Base-by-base conservation (phyloP, 2,113 vertebrate genomes). In the Megaceryle maxima region DNA sequence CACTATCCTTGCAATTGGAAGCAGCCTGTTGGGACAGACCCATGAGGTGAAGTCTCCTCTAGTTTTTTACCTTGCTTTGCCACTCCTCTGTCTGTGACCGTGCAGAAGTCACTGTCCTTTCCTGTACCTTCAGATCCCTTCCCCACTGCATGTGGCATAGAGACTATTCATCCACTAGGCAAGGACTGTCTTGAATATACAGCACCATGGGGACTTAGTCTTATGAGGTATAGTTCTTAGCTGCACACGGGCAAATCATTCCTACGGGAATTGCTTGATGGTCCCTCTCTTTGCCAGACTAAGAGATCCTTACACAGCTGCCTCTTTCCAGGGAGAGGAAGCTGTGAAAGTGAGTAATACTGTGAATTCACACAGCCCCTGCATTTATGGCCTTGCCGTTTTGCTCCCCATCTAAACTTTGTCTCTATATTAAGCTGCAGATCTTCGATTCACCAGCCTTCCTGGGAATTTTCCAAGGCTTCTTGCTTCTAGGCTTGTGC, bases 391-490 rank as follows among this genome's bases (percentile, higher is more conserved):
- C n/a, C 81, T 43, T 39, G 56, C 41, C 87, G 50, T 0, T 92
- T 74, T 83, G 55, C 63, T 86, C 21, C 29, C 66, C 24, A 8
- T 56, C 64, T 79, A 22, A 37, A 62, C 35, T 10, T 35, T 67
- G 31, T 46, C 90, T 72, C 66, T 78, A 6, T 72, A 86, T 86
- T 70, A 85, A 88, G 86, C 59, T 46, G 72, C 55, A 50, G 41
- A 41, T 39, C 55, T 75, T 72, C 59, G 74, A 93, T 48, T 75
- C 80, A 55, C 17, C 46, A 78, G 59, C 51, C n/a, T 67, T 81
- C 41, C 83, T 81, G 73, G 76, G 60, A 91, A 70, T 62, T 31
- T 84, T 78, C 80, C 83, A 95, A 90, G 31, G 48, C 46, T 79
- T 60, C 73, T 93, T 87, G 37, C 60, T 88, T 37, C 18, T 3